phyloP scores from a whole-genome alignment of 2,888 invertebrate species.

The Tromatobia lineatoria region DNA sequence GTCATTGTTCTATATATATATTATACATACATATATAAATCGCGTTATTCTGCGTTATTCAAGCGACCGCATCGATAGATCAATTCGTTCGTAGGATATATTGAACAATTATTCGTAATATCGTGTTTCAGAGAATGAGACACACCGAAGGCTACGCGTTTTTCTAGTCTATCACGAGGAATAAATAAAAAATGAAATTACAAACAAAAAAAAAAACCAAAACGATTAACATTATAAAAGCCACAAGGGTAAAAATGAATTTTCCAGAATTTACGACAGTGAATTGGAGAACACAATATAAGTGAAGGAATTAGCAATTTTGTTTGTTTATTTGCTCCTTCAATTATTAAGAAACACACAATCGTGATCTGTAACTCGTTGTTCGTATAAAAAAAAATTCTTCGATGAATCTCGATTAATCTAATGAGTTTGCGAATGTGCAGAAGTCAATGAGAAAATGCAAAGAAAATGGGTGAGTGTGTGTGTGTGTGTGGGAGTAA shows the following conservation, averaged over 20 bases:
- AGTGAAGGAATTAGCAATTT: neutral
- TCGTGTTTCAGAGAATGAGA: slow-evolving; percentile 62
- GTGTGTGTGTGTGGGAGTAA: slow-evolving; percentile 1
- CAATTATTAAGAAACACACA: slow-evolving; percentile 40
- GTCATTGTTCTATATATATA: slow-evolving; percentile 21
- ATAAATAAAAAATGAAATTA: slow-evolving; percentile 13
- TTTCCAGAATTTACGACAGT: slow-evolving; percentile 15
- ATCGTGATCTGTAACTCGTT: slow-evolving; percentile 58
- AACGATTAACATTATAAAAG: slow-evolving; percentile 29
- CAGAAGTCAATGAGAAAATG: slow-evolving; percentile 8
- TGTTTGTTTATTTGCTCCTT: slow-evolving; percentile 12
- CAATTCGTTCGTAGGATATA: slow-evolving; percentile 50
- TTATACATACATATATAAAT: slow-evolving; percentile 39
- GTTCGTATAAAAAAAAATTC: slow-evolving; percentile 40
- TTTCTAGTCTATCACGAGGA: slow-evolving; percentile 46
- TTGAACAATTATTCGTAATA: slow-evolving; percentile 47
- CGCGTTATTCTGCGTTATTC: slow-evolving; percentile 50
- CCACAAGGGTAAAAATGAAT: slow-evolving; percentile 15
- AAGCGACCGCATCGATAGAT: slow-evolving; percentile 47
- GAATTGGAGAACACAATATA: slow-evolving; percentile 22
- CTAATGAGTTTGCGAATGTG: slow-evolving; percentile 33
- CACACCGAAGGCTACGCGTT: slow-evolving; percentile 22
- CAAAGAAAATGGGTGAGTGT: slow-evolving; percentile 1
- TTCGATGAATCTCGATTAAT: slow-evolving; percentile 55
- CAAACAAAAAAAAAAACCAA: slow-evolving; percentile 25